Conservation (phyloP, 2,113 vertebrate genomes). For the Urocynchramus pylzowi region DNA sequence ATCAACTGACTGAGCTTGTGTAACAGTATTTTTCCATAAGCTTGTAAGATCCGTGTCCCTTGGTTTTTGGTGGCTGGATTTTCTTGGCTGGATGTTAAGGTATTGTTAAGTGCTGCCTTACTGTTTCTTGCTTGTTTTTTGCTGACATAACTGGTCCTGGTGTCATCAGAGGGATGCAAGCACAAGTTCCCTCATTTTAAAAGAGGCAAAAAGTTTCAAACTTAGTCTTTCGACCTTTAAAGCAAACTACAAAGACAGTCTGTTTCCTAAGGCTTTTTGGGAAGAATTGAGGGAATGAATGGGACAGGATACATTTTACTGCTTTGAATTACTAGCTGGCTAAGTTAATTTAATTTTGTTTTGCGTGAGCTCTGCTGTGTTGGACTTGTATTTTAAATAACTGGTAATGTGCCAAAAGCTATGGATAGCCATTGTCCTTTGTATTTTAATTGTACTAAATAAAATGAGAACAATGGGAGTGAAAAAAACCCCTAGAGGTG, state of each 20-base stretch:
- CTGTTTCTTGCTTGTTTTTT: not conserved
- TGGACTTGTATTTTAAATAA: slow-evolving; percentile 30
- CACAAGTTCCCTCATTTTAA: not conserved
- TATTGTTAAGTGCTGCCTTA: not conserved
- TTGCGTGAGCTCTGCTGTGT: not conserved
- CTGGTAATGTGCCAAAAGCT: slow-evolving; percentile 3
- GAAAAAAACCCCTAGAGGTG: not conserved
- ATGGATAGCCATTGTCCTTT: slow-evolving; percentile 40
- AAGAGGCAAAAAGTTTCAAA: slow-evolving; percentile 7
- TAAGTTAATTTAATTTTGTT: slow-evolving; percentile 44
- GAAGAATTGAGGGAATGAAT: slow-evolving; percentile 15
- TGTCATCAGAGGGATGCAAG: not conserved
- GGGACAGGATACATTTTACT: slow-evolving; percentile 33
- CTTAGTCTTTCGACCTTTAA: slow-evolving; percentile 10
- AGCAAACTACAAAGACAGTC: slow-evolving; percentile 31
- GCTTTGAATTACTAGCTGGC: slow-evolving; percentile 55
- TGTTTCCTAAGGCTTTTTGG: slow-evolving; percentile 39
- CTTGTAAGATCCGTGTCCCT: not conserved
- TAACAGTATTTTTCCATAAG: not conserved
- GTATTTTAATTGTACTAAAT: slow-evolving; percentile 40
- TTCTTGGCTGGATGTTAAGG: not conserved
- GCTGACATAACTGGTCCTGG: not conserved
- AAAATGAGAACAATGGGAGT: slow-evolving; percentile 38
- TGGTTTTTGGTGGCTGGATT: not conserved
- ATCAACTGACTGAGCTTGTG: not conserved